Evolutionary conservation across 2,888 invertebrate species (phyloP).

Genomic region (Thereva unica): DNA sequence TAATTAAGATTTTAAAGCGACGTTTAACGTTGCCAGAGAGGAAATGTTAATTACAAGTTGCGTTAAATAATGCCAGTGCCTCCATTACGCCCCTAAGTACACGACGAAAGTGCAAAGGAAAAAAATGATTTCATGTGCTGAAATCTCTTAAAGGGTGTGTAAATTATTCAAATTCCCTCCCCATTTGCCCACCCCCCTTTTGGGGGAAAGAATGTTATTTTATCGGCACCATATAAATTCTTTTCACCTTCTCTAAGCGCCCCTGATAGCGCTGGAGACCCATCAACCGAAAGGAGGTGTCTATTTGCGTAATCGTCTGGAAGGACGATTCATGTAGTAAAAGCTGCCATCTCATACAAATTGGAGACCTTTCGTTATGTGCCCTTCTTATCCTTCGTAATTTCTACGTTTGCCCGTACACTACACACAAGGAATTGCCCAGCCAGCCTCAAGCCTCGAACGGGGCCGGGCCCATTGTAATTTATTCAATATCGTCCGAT

Average conservation of each 20-base stretch:
- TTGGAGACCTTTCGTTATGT: conserved; percentile 33
- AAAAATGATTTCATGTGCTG: too few species aligned
- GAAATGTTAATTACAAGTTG: too few species aligned
- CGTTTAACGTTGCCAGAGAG: too few species aligned
- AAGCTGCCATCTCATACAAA: conserved; percentile 29
- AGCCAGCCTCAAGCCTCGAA: too few species aligned
- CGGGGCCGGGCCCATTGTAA: conserved; percentile 1
- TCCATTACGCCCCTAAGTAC: too few species aligned
- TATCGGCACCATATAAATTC: conserved; percentile 1
- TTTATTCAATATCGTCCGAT: conserved; percentile 23
- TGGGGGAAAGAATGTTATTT: not conserved
- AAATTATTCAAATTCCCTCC: too few species aligned
- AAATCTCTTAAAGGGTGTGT: too few species aligned
- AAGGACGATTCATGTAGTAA: conserved; percentile 27
- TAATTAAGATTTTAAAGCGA: too few species aligned
- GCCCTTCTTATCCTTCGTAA: conserved; percentile 28
- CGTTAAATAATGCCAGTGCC: too few species aligned
- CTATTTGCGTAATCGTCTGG: conserved; percentile 29
- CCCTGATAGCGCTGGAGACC: not conserved
- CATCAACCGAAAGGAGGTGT: conserved; percentile 23
- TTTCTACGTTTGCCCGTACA: conserved; percentile 18
- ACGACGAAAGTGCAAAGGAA: too few species aligned
- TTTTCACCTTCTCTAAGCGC: conserved; percentile 18
- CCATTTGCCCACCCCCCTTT: not conserved
- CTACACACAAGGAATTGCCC: too few species aligned